These are phyloP conservation scores for Gymnocephalus cernua DNA, from an alignment of 2,113 vertebrate species.

Conservation along the genomic window DNA sequence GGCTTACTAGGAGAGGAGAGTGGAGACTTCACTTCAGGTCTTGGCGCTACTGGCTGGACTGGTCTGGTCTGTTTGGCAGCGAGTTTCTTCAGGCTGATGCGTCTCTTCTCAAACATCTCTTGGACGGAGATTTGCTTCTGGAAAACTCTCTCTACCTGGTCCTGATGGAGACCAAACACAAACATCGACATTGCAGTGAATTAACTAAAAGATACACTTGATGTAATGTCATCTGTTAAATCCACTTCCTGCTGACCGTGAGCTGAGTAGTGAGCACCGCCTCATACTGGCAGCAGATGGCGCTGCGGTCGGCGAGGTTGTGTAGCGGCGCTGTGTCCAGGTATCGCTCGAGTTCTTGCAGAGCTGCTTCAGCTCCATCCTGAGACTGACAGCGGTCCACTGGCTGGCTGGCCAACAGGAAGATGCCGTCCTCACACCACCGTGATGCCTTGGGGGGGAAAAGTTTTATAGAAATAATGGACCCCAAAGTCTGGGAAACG, in stretches of 20 bases:
- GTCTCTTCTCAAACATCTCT: conserved; percentile 96
- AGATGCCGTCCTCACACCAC: conserved; percentile 97
- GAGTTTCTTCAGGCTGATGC: conserved; percentile 94
- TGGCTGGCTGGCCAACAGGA: conserved; percentile 92
- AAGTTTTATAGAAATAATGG: not conserved
- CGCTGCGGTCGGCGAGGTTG: conserved; percentile 86
- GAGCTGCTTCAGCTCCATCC: conserved; percentile 95
- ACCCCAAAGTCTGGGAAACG: not conserved
- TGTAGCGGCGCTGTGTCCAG: conserved; percentile 88
- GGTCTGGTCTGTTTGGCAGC: conserved; percentile 96
- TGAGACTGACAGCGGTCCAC: conserved; percentile 98
- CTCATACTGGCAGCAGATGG: conserved; percentile 90
- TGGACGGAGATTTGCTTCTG: conserved; percentile 94
- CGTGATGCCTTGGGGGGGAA: conserved; percentile 84
- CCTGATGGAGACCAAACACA: conserved; percentile 77
- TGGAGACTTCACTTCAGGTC: conserved; percentile 94
- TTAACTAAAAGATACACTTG: not conserved
- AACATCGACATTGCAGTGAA: not conserved
- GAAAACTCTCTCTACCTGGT: conserved; percentile 91
- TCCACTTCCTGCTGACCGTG: conserved; percentile 81
- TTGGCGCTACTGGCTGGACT: conserved; percentile 95
- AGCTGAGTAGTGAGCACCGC: conserved; percentile 89
- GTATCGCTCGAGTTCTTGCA: conserved; percentile 95
- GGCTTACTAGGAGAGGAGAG: conserved; percentile 87
- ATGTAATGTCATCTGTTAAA: not conserved